Evolutionary conservation across 1,140 invertebrate species (phyloP).

Genomic region (Schlechtendalia chinensis): DNA sequence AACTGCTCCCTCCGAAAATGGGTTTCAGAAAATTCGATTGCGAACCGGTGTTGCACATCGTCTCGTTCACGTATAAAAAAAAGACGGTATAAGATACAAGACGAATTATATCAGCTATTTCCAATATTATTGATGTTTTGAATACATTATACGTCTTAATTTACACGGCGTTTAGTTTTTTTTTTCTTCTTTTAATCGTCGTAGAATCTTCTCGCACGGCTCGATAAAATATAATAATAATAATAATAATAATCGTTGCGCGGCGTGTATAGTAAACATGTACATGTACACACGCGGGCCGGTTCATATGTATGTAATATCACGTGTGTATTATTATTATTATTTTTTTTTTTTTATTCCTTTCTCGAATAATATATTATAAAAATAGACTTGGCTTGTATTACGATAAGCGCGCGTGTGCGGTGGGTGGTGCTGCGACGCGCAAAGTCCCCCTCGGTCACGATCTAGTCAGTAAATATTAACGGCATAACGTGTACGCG

Average conservation of each 20-base stretch:
- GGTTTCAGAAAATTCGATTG: too few relatives aligned
- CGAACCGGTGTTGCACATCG: too few relatives aligned
- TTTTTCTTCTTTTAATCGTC: neutral
- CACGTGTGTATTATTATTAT: constrained; percentile 6
- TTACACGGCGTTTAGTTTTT: too few relatives aligned
- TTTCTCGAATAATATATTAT: constrained; percentile 22
- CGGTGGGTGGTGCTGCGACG: constrained; percentile 24
- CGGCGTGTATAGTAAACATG: neutral
- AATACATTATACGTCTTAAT: too few relatives aligned
- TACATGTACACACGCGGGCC: neutral
- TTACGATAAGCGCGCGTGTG: constrained; percentile 7
- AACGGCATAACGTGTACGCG: neutral
- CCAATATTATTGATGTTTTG: too few relatives aligned
- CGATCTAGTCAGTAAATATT: constrained; percentile 32
- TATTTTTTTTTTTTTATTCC: constrained; percentile 9
- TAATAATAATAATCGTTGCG: too few relatives aligned
- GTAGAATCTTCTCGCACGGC: neutral
- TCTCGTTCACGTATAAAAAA: too few relatives aligned
- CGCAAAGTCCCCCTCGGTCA: constrained; percentile 47
- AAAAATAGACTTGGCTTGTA: neutral
- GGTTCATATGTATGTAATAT: neutral
- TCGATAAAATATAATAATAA: neutral
- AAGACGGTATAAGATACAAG: too few relatives aligned
- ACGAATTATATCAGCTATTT: too few relatives aligned
- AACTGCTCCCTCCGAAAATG: too few relatives aligned